Evolutionary conservation across 2,888 invertebrate genomes (phyloP).

Genomic region (Nasonia oneida): DNA sequence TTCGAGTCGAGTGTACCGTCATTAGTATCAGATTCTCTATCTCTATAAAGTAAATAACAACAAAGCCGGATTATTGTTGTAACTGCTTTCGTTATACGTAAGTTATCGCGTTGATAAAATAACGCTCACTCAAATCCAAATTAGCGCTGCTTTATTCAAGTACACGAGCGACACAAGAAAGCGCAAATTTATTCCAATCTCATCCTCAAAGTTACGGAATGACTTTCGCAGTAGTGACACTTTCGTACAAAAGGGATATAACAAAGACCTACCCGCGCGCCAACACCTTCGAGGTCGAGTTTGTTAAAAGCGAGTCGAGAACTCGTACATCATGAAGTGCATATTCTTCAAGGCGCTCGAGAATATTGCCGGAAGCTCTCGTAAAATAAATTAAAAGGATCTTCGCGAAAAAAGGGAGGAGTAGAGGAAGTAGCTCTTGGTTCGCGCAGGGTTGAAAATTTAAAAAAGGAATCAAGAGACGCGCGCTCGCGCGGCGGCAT

Average conservation of each 20-base stretch:
- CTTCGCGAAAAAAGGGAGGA: not conserved
- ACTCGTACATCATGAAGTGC: not conserved
- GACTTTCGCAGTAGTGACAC: not conserved
- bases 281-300: not conserved
- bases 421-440: not conserved
- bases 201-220: not conserved
- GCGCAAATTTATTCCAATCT: not conserved
- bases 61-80: no score
- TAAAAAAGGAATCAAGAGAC: not conserved
- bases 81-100: no score
- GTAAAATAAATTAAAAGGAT: constrained; percentile 31
- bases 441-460: not conserved
- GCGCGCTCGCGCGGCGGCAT: no score
- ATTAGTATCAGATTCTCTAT: no score
- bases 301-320: constrained; percentile 9
- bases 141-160: not conserved
- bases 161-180: not conserved
- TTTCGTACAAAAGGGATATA: not conserved
- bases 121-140: no score
- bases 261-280: not conserved
- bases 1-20: not conserved
- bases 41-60: no score
- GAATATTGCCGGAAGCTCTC: constrained; percentile 25
- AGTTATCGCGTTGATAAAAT: no score
- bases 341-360: constrained; percentile 11